Evolutionary conservation across 2,113 vertebrate species (phyloP), one percentile per base, ranked within the genome.

Genomic region (Probosciger aterrimus): DNA sequence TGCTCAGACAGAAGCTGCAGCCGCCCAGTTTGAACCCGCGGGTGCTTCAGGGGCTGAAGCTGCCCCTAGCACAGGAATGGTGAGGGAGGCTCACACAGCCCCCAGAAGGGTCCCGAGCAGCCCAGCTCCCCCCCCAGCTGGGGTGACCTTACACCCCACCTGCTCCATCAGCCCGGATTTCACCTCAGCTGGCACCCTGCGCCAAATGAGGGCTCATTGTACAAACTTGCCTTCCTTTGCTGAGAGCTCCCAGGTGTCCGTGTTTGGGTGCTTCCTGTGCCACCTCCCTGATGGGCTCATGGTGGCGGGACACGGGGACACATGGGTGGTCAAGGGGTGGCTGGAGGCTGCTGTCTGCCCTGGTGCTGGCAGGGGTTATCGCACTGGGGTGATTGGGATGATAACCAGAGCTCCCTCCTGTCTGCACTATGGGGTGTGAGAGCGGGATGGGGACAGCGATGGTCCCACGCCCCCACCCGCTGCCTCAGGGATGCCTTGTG

Each of bases 391-490:
- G 12, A 73, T 3, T 9, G 18, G 35, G 96, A 97, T 39, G 92
- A 96, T 97, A 97, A 93, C 93, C 97, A 97, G 96, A 97, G 83
- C 78, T 83, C 67, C 23, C 35, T 93, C 52, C 88, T 97, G 95
- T 97, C 88, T 6, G 24, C 95, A 73, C 68, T 1, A 16, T 1
- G 37, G 44, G 46, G 93, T 79, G 97, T 91, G 85, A 93, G 81
- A 81, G 76, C 0, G 4, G 59, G 47, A 53, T 5, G 16, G 81
- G 88, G 82, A 86, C 53, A 55, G 68, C 64, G 81, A 91, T 9
- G 16, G 47, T 64, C 65, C 65, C 22, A 6, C 37, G 44, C 4
- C 5, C 50, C 31, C 64, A 3, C 82, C 35, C 30, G 20, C 74
- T 14, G 8, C 55, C 25, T n/a, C 6, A 10, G 69, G 71, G 68